Evolutionary conservation across 2,113 vertebrate species (phyloP).

Genomic region (Malurus melanocephalus): DNA sequence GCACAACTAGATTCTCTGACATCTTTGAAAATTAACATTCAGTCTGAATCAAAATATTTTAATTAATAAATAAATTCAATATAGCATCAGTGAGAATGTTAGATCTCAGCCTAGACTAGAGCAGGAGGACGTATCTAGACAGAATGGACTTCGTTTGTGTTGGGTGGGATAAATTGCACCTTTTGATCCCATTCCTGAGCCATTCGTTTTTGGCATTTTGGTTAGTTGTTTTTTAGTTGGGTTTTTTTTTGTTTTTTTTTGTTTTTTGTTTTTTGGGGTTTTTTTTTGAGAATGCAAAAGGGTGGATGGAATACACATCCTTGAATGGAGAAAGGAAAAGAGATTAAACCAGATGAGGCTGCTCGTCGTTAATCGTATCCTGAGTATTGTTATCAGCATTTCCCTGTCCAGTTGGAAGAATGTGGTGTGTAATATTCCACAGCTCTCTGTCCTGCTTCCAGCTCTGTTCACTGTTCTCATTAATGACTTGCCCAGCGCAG

Average conservation of each 20-base stretch:
- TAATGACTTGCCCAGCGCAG: conserved; percentile 26
- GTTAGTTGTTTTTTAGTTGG: neutral
- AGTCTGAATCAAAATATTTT: neutral
- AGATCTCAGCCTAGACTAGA: neutral
- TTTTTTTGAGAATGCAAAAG: neutral
- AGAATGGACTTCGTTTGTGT: neutral
- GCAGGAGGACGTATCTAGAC: neutral
- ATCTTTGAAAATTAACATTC: neutral
- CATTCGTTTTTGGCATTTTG: neutral
- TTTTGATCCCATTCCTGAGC: neutral
- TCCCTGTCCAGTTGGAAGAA: conserved; percentile 10
- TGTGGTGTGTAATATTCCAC: conserved; percentile 20
- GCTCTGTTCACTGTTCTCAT: neutral
- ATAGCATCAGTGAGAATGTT: neutral
- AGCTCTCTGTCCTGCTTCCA: conserved; percentile 41
- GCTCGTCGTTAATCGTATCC: neutral
- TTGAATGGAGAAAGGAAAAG: conserved; percentile 31
- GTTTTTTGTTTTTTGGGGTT: neutral
- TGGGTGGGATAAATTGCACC: neutral
- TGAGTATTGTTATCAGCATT: conserved; percentile 15
- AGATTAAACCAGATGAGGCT: conserved; percentile 5
- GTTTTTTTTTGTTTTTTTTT: neutral
- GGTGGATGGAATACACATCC: neutral
- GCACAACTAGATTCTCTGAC: neutral
- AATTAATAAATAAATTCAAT: neutral